Evolutionary conservation across 1,140 invertebrate genomes (phyloP).

Genomic region (Sarcophaga bullata): DNA sequence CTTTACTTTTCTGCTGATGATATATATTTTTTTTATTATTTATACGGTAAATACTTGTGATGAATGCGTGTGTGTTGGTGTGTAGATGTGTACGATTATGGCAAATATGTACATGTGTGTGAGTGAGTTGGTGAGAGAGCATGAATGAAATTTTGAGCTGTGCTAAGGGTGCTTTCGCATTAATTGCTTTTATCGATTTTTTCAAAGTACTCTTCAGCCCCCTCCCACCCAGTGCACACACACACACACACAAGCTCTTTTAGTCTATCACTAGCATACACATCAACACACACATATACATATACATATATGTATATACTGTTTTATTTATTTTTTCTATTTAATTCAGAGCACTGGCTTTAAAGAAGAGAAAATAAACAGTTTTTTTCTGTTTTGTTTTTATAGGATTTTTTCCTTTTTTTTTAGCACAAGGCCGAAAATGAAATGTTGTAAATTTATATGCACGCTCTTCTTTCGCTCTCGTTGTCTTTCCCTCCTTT

Average conservation of each 20-base stretch:
- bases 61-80: neutral
- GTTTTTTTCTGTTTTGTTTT: neutral
- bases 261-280: too few relatives aligned
- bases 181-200: constrained; percentile 41
- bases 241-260: too few relatives aligned
- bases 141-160: constrained; percentile 9
- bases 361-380: constrained; percentile 17
- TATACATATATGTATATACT: neutral
- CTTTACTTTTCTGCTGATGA: neutral
- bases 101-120: neutral
- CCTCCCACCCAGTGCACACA: neutral
- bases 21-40: neutral
- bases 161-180: constrained; percentile 33
- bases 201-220: neutral
- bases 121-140: neutral
- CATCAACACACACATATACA: too few relatives aligned
- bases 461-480: too few relatives aligned
- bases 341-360: constrained; percentile 11
- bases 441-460: constrained; percentile 29
- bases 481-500: neutral
- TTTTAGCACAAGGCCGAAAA: constrained; percentile 40
- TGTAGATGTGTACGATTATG: too few relatives aligned
- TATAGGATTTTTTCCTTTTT: constrained; percentile 5
- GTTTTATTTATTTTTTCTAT: neutral
- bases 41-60: neutral